Base-by-base conservation (phyloP, 2,797 vertebrate species). In the Eulemur mongoz region DNA sequence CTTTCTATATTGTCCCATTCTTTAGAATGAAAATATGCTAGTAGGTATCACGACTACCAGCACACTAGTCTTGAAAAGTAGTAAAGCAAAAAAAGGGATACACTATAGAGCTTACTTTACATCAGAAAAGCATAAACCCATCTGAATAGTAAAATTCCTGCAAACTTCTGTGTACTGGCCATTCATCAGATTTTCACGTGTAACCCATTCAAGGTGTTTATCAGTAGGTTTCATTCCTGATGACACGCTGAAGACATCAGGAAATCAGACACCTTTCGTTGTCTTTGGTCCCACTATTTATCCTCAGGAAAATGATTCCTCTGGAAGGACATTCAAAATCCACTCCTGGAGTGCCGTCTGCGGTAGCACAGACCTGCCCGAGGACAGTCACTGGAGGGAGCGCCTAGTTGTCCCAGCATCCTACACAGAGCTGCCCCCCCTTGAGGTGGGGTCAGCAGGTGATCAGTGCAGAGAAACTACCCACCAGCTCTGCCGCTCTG, bases 361-460 rank as follows among this genome's bases (percentile, higher is more conserved):
- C 48, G 11, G 67, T 2, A 38, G 65, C 15, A 50, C 9, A 50
- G 40, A 27, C 43, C 35, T 8, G 27, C 23, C 4, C 2, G 18
- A 32, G 27, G 57, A 10, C 32, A 10, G 18, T 2, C 65, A 18
- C 50, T 13, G 25, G 22, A 32, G 32, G 32, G 20, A 27, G 32
- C 27, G 45, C 22, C 3, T 32, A 2, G 0, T 40, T 1, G 17
- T 11, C n/a, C 40, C 6, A 18, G 14, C 11, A 11, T n/a, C 30
- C 70, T 9, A 13, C 50, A 67, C 7, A 10, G 30, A 63, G 40
- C 76, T 27, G 50, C 7, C 20, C 13, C 25, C n/a, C 4, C 45
- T 13, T 20, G 7, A n/a, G 17, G 48, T 0, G 32, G 27, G 18
- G 20, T 7, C 0, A 0, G 25, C 5, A 10, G 25, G 13, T 25